Conservation (phyloP, 2,113 vertebrate genomes). For the Hiodon alosoides region DNA sequence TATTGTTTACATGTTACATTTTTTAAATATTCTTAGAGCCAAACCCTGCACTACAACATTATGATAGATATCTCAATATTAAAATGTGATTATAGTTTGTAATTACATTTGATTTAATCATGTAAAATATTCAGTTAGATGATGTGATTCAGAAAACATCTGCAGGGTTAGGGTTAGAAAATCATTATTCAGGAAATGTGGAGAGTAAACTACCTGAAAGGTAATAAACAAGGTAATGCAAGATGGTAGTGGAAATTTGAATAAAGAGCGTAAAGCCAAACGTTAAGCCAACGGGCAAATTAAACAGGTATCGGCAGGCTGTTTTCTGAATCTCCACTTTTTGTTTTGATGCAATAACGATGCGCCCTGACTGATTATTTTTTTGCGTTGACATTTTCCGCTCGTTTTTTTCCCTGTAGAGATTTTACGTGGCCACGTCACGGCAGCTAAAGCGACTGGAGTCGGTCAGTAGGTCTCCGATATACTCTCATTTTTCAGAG, state of each 20-base stretch:
- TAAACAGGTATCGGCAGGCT: conserved; percentile 31
- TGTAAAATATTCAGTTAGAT: not conserved
- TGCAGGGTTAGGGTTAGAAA: conserved; percentile 25
- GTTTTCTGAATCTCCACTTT: conserved; percentile 40
- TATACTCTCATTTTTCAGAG: conserved; percentile 97
- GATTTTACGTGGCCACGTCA: conserved; percentile 91
- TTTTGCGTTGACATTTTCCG: conserved; percentile 15
- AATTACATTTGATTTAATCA: not conserved
- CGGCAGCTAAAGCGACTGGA: conserved; percentile 94
- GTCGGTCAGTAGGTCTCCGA: conserved; percentile 88
- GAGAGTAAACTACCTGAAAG: not conserved
- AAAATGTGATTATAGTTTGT: not conserved
- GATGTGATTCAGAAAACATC: conserved; percentile 28
- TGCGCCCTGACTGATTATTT: conserved; percentile 26
- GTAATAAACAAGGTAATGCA: too few species aligned
- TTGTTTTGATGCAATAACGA: conserved; percentile 17
- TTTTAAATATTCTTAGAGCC: conserved; percentile 12
- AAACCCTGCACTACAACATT: conserved; percentile 37
- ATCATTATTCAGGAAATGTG: not conserved
- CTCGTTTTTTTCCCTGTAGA: conserved; percentile 53
- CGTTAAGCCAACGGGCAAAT: not conserved
- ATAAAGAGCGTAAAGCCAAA: too few species aligned
- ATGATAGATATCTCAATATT: conserved; percentile 25
- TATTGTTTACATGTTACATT: not conserved
- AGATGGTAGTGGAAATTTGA: too few species aligned